Evolutionary conservation across 1,140 invertebrate genomes (phyloP), one percentile per base, ranked within the genome.

Genomic region (Contarinia nasturtii): DNA sequence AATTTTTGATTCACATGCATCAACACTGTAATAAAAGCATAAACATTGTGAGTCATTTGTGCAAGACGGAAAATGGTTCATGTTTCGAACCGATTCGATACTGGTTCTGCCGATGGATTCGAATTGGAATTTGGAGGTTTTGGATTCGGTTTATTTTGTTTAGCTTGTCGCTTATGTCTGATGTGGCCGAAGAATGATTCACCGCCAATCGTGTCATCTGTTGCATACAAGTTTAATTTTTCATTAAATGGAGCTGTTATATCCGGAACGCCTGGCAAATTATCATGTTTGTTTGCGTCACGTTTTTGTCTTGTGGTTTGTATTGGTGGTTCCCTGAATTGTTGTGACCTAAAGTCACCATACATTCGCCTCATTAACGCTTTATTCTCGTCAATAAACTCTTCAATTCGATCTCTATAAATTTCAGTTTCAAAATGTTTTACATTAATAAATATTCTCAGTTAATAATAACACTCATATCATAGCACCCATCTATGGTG

Each of bases 371-470:
- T 82, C 73, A 91, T 90, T 51, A 92, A 57, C 10, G 88, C 86
- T 66, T 91, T 91, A 63, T 92, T 92, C 56, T 92, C 87, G 54
- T 92, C 87, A 56, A 92, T 92, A 62, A 91, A 92, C 50, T 72
- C 70, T 57, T 91, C 86, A 61, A 92, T 92, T 55, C 80, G 75
- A 40, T 89, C 83, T 63, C 87, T 92, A 68, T 37, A 76, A 78
- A 45, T 38, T 41, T 44, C 22, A 48, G 46, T n/a, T n/a, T n/a
- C n/a, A n/a, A n/a, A n/a, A n/a, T n/a, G n/a, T n/a, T n/a, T n/a
- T n/a, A n/a, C n/a, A n/a, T n/a, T n/a, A n/a, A n/a, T n/a, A n/a
- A n/a, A n/a, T n/a, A n/a, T n/a, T n/a, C n/a, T n/a, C n/a, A n/a
- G n/a, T n/a, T n/a, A n/a, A n/a, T n/a, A n/a, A n/a, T n/a, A n/a